Base-by-base conservation (phyloP, 2,797 vertebrate species). In the Psittacula derbiana region DNA sequence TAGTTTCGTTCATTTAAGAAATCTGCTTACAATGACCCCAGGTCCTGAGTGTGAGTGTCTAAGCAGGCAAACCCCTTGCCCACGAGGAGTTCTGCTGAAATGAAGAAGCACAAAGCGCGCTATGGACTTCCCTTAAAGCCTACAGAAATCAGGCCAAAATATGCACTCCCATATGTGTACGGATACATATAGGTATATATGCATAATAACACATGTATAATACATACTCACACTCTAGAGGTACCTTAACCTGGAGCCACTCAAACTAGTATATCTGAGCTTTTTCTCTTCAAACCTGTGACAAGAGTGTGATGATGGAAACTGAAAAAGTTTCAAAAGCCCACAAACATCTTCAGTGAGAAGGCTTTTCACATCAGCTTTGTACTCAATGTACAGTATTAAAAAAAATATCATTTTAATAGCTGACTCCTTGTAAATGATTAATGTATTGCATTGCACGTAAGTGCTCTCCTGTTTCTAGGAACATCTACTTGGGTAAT, bases 401-500 rank as follows among this genome's bases (percentile, higher is more conserved):
- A 16, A 72, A 88, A 89, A 46, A 46, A 58, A 64, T 10, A 61
- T 58, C 8, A 86, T 49, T 85, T 90, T 82, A 94, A 93, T 87
- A 91, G 86, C 65, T 58, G 84, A 78, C 24, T 94, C 69, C 55
- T 89, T 92, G 93, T 91, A 94, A 95, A 96, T 93, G 10, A 93
- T 93, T 93, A 78, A 96, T 65, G 57, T 36, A 80, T 62, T 95
- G 50, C 65, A 93, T 72, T 78, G 78, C 88, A 96, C 1, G 0
- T 89, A 93, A 96, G 88, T 92, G 81, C 84, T 94, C 79, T 95
- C 75, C 57, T 83, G 75, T 91, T 96, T 92, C 92, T 93, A 94
- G 78, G 88, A 96, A 91, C 50, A 91, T 92, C 81, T 55, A 80
- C 71, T 92, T 84, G 92, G 89, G 57, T 91, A 92, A 83, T 88